Percentiles rank a stretch among this genome's conserved stretches.
Conservation (phyloP, 2,888 invertebrate species). For the Glaucopsyche alexis region DNA sequence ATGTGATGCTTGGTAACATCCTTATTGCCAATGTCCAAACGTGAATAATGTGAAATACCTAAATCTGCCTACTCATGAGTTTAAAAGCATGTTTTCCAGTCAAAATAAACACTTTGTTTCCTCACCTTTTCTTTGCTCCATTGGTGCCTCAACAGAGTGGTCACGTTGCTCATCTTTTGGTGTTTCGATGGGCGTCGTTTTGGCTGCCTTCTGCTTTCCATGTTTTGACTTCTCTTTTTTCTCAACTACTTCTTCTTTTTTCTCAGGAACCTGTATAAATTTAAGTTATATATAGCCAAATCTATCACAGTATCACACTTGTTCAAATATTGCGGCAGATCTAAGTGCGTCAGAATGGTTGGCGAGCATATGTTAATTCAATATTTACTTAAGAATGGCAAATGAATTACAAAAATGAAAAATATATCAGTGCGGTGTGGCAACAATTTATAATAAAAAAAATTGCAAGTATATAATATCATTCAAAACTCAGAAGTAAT, state of each 20-base stretch:
- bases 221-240: conserved; percentile 50
- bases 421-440: neutral
- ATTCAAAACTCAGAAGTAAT: too few relatives aligned
- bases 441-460: neutral
- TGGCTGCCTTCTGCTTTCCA: conserved; percentile 49
- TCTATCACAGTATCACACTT: neutral
- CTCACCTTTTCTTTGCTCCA: conserved; percentile 71
- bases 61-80: too few relatives aligned
- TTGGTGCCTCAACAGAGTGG: conserved; percentile 58
- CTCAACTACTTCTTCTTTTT: conserved; percentile 62
- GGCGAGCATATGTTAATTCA: neutral
- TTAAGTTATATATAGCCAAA: conserved; percentile 9
- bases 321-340: neutral
- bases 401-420: neutral
- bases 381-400: neutral
- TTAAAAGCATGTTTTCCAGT: too few relatives aligned
- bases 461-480: neutral
- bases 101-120: neutral
- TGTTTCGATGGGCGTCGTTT: conserved; percentile 49
- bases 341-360: neutral
- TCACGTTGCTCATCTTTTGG: conserved; percentile 60
- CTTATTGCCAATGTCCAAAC: too few relatives aligned
- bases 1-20: too few relatives aligned
- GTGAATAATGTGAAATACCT: too few relatives aligned
- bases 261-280: conserved; percentile 51